Conservation (phyloP, 2,888 invertebrate genomes). For the Oconnorella tubifera region DNA sequence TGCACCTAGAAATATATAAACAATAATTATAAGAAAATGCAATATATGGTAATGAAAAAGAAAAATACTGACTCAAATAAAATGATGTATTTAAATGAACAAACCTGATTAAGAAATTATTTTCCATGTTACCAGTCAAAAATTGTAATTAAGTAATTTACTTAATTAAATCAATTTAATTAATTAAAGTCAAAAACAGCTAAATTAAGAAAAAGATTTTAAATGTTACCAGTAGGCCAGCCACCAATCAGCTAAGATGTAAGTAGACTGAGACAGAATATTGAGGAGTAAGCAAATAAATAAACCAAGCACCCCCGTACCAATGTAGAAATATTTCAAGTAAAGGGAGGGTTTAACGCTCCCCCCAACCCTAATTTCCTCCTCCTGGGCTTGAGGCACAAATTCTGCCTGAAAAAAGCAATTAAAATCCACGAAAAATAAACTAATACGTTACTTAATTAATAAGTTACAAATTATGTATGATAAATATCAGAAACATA, state of each 20-base stretch:
- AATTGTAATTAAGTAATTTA: too few species aligned
- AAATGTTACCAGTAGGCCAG: slow-evolving; percentile 68
- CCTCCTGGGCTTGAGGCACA: slow-evolving; percentile 33
- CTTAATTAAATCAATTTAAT: too few species aligned
- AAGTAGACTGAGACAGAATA: slow-evolving; percentile 67
- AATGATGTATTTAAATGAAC: too few species aligned
- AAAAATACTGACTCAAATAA: too few species aligned
- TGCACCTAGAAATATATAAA: neutral
- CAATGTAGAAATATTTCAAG: slow-evolving; percentile 68
- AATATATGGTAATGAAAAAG: too few species aligned
- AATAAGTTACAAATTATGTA: neutral
- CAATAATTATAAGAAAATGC: too few species aligned
- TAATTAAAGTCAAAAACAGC: too few species aligned
- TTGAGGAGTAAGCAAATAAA: slow-evolving; percentile 62
- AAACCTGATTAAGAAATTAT: too few species aligned
- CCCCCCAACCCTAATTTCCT: slow-evolving; percentile 59
- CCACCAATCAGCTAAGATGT: slow-evolving; percentile 74
- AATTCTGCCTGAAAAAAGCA: slow-evolving; percentile 27
- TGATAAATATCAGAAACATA: neutral
- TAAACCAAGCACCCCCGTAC: slow-evolving; percentile 64
- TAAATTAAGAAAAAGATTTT: too few species aligned
- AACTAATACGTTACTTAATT: too few species aligned
- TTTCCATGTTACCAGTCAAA: too few species aligned
- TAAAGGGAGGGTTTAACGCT: slow-evolving; percentile 64
- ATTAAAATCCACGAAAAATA: too few species aligned